Evolutionary conservation across 1,140 invertebrate species (phyloP).

Genomic region (Aphis gossypii): DNA sequence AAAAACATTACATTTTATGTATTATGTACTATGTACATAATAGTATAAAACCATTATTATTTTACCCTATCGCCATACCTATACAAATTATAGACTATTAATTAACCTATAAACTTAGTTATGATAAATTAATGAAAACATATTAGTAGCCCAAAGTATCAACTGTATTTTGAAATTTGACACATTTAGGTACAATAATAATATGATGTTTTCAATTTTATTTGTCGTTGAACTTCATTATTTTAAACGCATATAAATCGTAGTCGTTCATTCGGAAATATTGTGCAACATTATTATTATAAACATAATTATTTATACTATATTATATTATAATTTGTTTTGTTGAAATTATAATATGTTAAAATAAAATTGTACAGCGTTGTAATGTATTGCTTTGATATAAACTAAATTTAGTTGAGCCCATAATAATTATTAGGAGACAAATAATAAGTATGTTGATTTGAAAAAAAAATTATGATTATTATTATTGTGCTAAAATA

Average conservation of each 20-base stretch:
- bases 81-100: neutral
- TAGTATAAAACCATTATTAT: neutral
- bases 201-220: neutral
- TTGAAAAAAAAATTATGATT: constrained; percentile 7
- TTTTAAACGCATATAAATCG: neutral
- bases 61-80: neutral
- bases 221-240: neutral
- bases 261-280: neutral
- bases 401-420: constrained; percentile 16
- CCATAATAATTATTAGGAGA: constrained; percentile 16
- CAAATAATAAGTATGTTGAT: constrained; percentile 29
- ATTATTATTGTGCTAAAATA: constrained; percentile 34
- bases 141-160: neutral
- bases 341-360: neutral
- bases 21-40: neutral
- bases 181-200: neutral
- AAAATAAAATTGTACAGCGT: constrained; percentile 50
- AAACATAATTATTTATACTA: neutral
- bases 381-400: constrained; percentile 26
- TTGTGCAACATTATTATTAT: neutral
- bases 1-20: neutral
- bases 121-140: neutral
- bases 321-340: neutral
- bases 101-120: neutral
- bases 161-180: neutral